Conservation (phyloP, 2,888 invertebrate genomes). For the Meteorus cinctellus region DNA sequence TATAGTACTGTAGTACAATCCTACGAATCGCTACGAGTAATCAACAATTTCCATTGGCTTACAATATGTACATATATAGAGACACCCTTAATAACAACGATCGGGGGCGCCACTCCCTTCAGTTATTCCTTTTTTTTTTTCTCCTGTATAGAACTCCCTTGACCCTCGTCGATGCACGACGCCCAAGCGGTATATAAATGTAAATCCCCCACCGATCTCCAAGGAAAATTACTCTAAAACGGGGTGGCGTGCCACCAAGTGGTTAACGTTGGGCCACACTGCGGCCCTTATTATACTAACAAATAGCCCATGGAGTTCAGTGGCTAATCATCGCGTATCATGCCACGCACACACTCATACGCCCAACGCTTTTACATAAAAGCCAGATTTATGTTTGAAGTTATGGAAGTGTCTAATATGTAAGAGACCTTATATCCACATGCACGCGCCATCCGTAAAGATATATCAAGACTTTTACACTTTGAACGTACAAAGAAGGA, state of each 20-base stretch:
- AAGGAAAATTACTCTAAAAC: constrained; percentile 72
- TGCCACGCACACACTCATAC: constrained; percentile 61
- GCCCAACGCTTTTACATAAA: constrained; percentile 37
- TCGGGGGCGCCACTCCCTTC: constrained; percentile 1
- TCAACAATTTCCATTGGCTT: constrained; percentile 10
- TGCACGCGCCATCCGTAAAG: constrained; percentile 37
- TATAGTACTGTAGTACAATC: constrained; percentile 28
- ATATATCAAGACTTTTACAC: constrained; percentile 19
- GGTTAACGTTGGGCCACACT: constrained; percentile 71
- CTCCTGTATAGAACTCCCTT: constrained; percentile 15
- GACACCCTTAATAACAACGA: neutral
- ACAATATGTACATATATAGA: neutral
- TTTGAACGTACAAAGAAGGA: neutral
- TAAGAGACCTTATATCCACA: constrained; percentile 24
- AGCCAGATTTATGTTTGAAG: constrained; percentile 24
- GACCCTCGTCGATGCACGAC: constrained; percentile 48
- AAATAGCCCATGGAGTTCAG: constrained; percentile 71
- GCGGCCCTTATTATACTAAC: constrained; percentile 73
- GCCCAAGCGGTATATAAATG: constrained; percentile 61
- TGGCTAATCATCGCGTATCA: constrained; percentile 73
- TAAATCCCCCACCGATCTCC: constrained; percentile 68
- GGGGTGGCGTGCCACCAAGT: constrained; percentile 71
- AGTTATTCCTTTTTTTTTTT: neutral
- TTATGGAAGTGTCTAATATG: constrained; percentile 18
- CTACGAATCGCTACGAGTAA: constrained; percentile 34